Evolutionary conservation across 1,140 invertebrate genomes (phyloP), one percentile per base, ranked within the genome.

Genomic region (Saccostrea echinata): DNA sequence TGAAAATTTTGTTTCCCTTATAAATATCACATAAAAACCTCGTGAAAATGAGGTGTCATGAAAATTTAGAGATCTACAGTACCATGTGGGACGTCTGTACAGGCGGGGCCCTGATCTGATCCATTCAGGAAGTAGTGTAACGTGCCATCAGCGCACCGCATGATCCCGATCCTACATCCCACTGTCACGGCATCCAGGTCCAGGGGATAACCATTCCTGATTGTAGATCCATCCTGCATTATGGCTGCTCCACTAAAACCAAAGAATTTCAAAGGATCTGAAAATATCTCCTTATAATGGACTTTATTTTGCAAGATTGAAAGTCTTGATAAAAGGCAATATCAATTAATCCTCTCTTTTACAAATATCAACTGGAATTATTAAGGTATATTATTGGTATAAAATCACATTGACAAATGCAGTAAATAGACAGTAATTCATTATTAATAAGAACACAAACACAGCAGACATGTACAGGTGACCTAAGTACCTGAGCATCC

Each of bases 111-210:
- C 96, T 98, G 97, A 94, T 98, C 98, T 91, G 98, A 96, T 0
- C 98, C 98, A 94, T 99, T 97, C 53, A 98, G 95, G 95, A 97
- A 99, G 95, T 97, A 99, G 94, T 99, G 98, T 11, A 99, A 95
- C 86, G 96, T 97, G 30, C 96, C 96, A 94, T 99, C 98, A 0
- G 96, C 95, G 91, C 97, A 97, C 89, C 98, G 96, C 97, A 98
- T 98, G 94, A 99, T 97, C 76, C 97, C 94, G n/a, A 98, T 97
- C 68, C 97, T 95, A 88, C 97, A 97, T 8, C 97, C 97, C 21
- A 97, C 96, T 0, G 95, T 96, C 1, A 98, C 94, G 3, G 96
- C 96, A 92, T 99, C 98, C 86, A 99, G 95, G 95, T 98, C 97
- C 84, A 97, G 96, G 0, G 96, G 95, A 91, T 98, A 98, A 92